Evolutionary conservation across 2,888 invertebrate species (phyloP).

Genomic region (Drosophila helvetica): DNA sequence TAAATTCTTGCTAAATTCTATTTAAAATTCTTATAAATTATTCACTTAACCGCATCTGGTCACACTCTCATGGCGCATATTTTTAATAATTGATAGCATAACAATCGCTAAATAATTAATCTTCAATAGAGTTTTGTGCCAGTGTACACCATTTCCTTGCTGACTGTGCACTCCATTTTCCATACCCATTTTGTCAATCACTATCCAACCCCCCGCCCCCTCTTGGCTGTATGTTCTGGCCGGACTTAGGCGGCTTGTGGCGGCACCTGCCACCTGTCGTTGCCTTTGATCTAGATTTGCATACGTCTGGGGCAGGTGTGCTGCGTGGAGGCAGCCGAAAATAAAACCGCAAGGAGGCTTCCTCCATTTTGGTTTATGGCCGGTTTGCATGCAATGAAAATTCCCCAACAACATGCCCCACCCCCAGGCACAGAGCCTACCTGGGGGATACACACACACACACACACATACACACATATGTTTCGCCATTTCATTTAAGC

Average conservation of each 20-base stretch:
- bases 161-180: constrained; percentile 9
- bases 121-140: neutral
- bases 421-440: constrained; percentile 3
- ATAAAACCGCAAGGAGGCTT: constrained; percentile 62
- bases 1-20: too few relatives aligned
- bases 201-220: too few relatives aligned
- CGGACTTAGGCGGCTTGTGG: constrained; percentile 26
- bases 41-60: neutral
- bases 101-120: neutral
- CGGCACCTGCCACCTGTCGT: constrained; percentile 31
- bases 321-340: constrained; percentile 54
- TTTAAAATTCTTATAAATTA: neutral
- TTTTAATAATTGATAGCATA: neutral
- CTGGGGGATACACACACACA: constrained; percentile 7
- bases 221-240: constrained; percentile 20
- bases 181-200: constrained; percentile 44
- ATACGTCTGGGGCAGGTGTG: constrained; percentile 21
- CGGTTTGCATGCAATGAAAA: constrained; percentile 75
- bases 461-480: too few relatives aligned
- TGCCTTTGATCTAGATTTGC: constrained; percentile 1
- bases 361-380: constrained; percentile 74
- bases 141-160: constrained; percentile 12
- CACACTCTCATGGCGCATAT: neutral
- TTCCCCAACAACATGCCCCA: constrained; percentile 42
- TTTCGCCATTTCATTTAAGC: constrained; percentile 7